Percentiles rank a stretch among this genome's conserved stretches.
phyloP scores from a whole-genome alignment of 1,140 invertebrate species.

The Cherax quadricarinatus region DNA sequence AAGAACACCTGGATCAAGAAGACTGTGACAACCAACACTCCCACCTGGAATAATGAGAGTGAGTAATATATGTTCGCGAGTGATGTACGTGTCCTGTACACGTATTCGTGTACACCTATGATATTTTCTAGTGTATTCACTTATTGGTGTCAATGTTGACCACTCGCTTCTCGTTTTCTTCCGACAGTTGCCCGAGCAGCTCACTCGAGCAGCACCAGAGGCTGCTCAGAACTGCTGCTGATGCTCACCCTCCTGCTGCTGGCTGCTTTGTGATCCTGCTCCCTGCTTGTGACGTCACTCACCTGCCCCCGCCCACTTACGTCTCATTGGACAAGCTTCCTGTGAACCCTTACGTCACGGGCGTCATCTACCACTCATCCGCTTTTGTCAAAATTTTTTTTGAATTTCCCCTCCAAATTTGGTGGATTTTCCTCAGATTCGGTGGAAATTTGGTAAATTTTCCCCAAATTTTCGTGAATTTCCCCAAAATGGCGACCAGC shows the following conservation, averaged over 20 bases:
- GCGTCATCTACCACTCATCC: too few species aligned
- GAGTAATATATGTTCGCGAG: background rate
- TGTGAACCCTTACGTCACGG: too few species aligned
- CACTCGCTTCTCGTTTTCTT: background rate
- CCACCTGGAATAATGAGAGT: slow-evolving; percentile 52
- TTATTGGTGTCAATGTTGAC: background rate
- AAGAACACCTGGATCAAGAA: slow-evolving; percentile 55
- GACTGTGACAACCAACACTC: background rate
- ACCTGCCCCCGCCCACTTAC: background rate
- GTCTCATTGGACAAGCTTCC: background rate
- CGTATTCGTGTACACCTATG: background rate
- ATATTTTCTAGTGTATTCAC: background rate
- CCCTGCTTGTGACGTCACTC: too few species aligned
- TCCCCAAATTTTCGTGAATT: too few species aligned
- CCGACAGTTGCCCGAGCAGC: slow-evolving; percentile 26
- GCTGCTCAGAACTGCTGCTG: background rate
- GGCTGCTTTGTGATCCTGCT: slow-evolving; percentile 10
- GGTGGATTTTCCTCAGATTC: too few species aligned
- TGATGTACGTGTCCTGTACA: background rate
- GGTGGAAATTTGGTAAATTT: too few species aligned
- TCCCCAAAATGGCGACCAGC: too few species aligned
- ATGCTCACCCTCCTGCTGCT: background rate
- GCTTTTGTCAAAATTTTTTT: too few species aligned
- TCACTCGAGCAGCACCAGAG: slow-evolving; percentile 25
- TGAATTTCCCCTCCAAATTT: too few species aligned